Evolutionary conservation across 2,113 vertebrate genomes (phyloP), one percentile per base, ranked within the genome.

Genomic region (Gobiocypris rarus): DNA sequence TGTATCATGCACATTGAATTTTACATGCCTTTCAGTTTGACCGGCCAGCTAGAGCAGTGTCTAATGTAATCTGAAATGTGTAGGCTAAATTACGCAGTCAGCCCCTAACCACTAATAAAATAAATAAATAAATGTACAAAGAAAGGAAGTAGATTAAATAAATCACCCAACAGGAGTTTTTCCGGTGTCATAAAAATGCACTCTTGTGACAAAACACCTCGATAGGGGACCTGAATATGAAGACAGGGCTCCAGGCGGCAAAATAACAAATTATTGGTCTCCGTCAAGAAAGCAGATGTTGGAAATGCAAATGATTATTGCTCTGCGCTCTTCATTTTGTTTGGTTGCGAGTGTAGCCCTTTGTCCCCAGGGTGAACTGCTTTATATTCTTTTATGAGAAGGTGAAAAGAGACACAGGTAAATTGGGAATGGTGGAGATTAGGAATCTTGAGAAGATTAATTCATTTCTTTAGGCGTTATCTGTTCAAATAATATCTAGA

Each of bases 91-190:
- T 54, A 84, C 26, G 19, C 45, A 45, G 2, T 74, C 61, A 28
- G n/a, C 61, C 61, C 61, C 63, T 78, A 80, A 67, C n/a, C 59
- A 69, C 75, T 82, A 82, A 84, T 73, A 77, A 88, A 86, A 88
- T 84, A 78, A 61, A 79, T 48, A 26, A 45, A 69, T 77, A 89
- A 92, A 91, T 85, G 91, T 86, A 87, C 84, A 87, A 88, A 90
- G 56, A 92, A 92, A 88, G 89, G 65, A 86, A 87, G 89, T 93
- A 94, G 91, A 94, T 94, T 75, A 86, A 88, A 90, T 94, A 93
- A 92, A 94, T 95, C 91, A 94, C 94, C 94, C 91, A 93, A 92
- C 88, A 87, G 88, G 76, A 89, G 88, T 86, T 90, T 93, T 90
- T 88, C 89, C 87, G 84, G 87, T 73, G 82, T 45, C 81, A 90